Percentiles rank a stretch among this genome's conserved stretches.
Conservation (phyloP, 2,888 invertebrate species). For the Allolobophora icterica region DNA sequence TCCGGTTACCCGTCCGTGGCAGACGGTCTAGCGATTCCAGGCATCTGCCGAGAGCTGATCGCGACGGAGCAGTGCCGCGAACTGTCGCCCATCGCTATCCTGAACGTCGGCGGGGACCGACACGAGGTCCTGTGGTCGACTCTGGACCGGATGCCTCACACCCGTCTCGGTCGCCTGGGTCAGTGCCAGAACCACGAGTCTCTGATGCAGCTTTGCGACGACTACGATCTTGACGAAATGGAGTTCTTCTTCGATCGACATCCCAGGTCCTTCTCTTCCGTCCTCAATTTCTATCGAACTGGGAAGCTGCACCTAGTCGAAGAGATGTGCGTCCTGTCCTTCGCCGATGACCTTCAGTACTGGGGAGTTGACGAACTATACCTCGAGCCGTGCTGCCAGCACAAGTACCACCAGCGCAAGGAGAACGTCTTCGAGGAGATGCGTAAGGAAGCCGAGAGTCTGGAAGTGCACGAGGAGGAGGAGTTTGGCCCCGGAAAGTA, state of each 20-base stretch:
- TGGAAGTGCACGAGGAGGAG: conserved; percentile 81
- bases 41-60: background rate
- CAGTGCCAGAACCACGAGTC: conserved; percentile 92
- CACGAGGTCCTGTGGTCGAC: conserved; percentile 95
- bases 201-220: conserved; percentile 82
- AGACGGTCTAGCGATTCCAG: background rate
- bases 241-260: conserved; percentile 97
- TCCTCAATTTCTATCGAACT: conserved; percentile 92
- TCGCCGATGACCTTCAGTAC: conserved; percentile 96
- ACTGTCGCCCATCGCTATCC: conserved; percentile 75
- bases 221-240: conserved; percentile 87
- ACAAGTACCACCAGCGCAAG: conserved; percentile 96
- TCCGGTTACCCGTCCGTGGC: background rate
- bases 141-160: conserved; percentile 93
- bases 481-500: conserved; percentile 94
- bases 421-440: conserved; percentile 99
- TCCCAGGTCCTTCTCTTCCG: conserved; percentile 95
- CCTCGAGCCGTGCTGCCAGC: conserved; percentile 96
- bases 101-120: conserved; percentile 93
- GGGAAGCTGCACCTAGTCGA: conserved; percentile 97
- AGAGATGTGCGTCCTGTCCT: conserved; percentile 97
- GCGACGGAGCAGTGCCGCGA: conserved; percentile 4
- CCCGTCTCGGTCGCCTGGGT: conserved; percentile 83
- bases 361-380: conserved; percentile 98
- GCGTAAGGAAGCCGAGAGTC: conserved; percentile 94